A percentile compares a stretch with the other conserved stretches of the same genome.
phyloP scores from a whole-genome alignment of 1,140 invertebrate genomes.

The Ylistrum balloti region DNA sequence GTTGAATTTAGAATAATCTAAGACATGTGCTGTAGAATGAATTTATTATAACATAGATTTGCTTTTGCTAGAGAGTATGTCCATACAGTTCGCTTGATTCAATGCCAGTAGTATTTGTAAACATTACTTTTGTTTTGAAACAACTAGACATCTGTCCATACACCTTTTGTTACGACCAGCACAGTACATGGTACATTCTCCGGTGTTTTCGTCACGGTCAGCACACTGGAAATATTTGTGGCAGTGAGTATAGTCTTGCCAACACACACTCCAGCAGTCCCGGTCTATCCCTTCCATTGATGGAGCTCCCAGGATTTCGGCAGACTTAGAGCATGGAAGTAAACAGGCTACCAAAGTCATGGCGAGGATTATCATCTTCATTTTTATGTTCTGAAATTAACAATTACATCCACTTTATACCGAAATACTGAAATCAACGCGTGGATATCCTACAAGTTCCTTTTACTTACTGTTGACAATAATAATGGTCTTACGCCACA shows the following conservation, averaged over 20 bases:
- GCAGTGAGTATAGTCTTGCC: slow-evolving; percentile 6
- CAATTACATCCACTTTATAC: too few relatives aligned
- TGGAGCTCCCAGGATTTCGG: not conserved
- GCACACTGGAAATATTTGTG: slow-evolving; percentile 23
- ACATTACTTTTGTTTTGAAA: not conserved
- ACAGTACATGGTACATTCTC: not conserved
- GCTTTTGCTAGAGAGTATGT: too few relatives aligned
- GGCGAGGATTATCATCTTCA: not conserved
- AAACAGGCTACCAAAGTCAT: not conserved
- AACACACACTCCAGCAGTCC: not conserved
- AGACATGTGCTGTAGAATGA: too few relatives aligned
- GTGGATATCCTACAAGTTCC: too few relatives aligned
- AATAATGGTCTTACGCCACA: too few relatives aligned
- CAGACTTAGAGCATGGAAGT: not conserved
- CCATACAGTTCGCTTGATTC: too few relatives aligned
- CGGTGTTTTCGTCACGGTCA: not conserved
- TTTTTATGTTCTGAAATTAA: not conserved
- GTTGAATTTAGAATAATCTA: too few relatives aligned
- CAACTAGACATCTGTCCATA: not conserved
- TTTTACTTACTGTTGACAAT: too few relatives aligned
- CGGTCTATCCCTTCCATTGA: not conserved
- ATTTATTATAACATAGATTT: too few relatives aligned
- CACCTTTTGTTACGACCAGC: not conserved
- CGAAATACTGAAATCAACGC: too few relatives aligned
- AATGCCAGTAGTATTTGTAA: too few relatives aligned